These are phyloP conservation scores for Oceanodroma leucorhoa DNA, from an alignment of 2,797 vertebrate genomes.

Conservation along the genomic window DNA sequence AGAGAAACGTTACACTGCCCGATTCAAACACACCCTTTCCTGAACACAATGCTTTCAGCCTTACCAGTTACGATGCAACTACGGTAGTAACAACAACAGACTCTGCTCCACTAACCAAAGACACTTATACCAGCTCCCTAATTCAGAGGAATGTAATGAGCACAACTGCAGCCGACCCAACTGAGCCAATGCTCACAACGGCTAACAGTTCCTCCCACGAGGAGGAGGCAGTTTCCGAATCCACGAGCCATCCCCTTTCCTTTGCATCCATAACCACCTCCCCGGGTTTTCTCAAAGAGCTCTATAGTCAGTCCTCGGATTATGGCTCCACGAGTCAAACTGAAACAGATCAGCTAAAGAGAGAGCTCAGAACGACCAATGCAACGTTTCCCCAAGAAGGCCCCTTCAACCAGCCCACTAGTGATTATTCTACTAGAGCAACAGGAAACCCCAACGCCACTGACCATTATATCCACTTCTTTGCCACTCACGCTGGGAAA, in stretches of 20 bases:
- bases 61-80: neutral
- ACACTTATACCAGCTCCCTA: neutral
- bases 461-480: neutral
- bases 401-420: neutral
- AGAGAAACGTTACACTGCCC: neutral
- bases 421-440: neutral
- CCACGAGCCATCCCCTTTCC: neutral
- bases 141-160: neutral
- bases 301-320: neutral
- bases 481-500: neutral
- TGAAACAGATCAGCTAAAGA: neutral
- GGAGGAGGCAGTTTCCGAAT: neutral
- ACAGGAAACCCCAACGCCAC: neutral
- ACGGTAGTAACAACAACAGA: neutral
- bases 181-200: neutral
- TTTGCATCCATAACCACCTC: neutral
- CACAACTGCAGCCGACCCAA: neutral
- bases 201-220: neutral
- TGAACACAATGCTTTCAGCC: neutral
- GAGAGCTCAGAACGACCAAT: neutral
- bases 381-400: accelerated
- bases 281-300: neutral
- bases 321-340: neutral
- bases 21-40: neutral
- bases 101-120: neutral